phyloP scores from a whole-genome alignment of 2,797 vertebrate species.

The Melanotaenia trifasciata region DNA sequence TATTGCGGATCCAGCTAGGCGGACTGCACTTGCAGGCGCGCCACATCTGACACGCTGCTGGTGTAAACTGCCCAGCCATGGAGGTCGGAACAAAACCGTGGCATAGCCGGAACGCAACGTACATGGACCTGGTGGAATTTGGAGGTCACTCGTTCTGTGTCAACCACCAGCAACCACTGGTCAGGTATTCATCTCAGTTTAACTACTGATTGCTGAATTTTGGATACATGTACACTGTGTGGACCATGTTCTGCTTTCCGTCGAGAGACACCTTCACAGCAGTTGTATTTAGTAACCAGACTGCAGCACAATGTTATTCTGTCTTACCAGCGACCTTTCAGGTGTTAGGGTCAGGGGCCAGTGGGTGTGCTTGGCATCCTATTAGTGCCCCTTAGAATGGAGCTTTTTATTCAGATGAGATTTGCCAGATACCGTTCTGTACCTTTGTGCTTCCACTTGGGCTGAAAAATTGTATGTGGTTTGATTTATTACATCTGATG shows the following conservation, averaged over 20 bases:
- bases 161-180: not conserved
- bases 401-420: conserved; percentile 60
- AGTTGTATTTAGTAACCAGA: conserved; percentile 50
- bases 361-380: conserved; percentile 48
- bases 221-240: conserved; percentile 10
- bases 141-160: not conserved
- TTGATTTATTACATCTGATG: conserved; percentile 36
- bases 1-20: too few species aligned
- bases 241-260: conserved; percentile 53
- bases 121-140: too few species aligned
- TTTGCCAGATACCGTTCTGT: conserved; percentile 26
- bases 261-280: conserved; percentile 66
- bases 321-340: conserved; percentile 61
- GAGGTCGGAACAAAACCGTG: too few species aligned
- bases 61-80: too few species aligned
- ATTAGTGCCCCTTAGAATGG: conserved; percentile 50
- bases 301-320: conserved; percentile 57
- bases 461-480: conserved; percentile 28
- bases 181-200: conserved; percentile 13
- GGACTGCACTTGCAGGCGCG: too few species aligned
- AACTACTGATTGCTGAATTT: conserved; percentile 12
- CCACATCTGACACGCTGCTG: too few species aligned
- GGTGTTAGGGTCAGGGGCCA: conserved; percentile 72
- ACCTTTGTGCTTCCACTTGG: not conserved
- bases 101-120: too few species aligned